Conservation (phyloP, 1,140 invertebrate genomes). For the Magallana angulata region DNA sequence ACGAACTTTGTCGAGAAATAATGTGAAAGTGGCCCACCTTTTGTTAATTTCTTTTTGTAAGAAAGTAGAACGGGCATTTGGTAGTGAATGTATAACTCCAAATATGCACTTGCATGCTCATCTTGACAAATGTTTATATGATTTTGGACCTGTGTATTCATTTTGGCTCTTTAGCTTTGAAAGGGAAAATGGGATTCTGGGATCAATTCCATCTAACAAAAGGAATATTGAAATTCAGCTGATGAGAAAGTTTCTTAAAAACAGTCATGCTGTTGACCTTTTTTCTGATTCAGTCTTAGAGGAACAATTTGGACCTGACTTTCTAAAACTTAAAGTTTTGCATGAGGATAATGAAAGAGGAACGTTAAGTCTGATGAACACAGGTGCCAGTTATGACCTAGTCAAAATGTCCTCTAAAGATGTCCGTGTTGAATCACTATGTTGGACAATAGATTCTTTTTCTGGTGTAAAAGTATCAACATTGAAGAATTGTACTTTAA, state of each 20-base stretch:
- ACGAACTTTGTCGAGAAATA: constrained; percentile 28
- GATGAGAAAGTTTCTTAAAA: constrained; percentile 49
- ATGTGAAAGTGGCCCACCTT: constrained; percentile 43
- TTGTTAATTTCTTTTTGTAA: constrained; percentile 52
- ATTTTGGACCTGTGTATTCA: constrained; percentile 62
- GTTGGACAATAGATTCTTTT: constrained; percentile 38
- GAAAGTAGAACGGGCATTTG: constrained; percentile 52
- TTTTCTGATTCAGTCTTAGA: neutral
- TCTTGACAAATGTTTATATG: constrained; percentile 51
- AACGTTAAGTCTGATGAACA: neutral
- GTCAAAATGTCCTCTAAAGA: constrained; percentile 23
- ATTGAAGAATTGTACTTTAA: constrained; percentile 22
- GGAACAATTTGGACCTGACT: constrained; percentile 18
- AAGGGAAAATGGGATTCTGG: constrained; percentile 56
- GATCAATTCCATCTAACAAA: constrained; percentile 52
- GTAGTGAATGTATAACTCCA: constrained; percentile 44
- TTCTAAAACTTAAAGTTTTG: neutral
- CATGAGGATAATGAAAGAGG: constrained; percentile 41
- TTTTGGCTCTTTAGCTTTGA: constrained; percentile 58
- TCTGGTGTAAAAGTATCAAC: constrained; percentile 29
- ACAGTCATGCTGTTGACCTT: constrained; percentile 32
- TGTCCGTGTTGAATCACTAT: constrained; percentile 3
- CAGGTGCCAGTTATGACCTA: constrained; percentile 18
- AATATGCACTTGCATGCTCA: constrained; percentile 63
- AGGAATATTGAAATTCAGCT: constrained; percentile 50